Conservation (phyloP, 2,797 vertebrate species). For the Pristis pectinata region DNA sequence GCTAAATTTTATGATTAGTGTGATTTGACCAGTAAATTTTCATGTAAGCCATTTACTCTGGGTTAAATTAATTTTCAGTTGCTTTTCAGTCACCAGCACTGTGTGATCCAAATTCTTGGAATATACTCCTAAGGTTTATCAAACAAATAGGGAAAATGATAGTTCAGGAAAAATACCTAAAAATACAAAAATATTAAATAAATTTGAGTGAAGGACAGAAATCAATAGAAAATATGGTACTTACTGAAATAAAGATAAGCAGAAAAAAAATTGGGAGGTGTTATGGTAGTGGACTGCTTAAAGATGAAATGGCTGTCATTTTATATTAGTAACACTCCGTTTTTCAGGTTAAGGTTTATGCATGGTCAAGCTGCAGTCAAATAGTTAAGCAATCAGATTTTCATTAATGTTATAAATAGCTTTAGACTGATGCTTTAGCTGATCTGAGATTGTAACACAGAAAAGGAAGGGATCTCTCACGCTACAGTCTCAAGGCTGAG, state of each 20-base stretch:
- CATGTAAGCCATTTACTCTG: too few relatives aligned
- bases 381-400: not conserved
- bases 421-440: not conserved
- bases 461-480: not conserved
- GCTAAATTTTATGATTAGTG: too few relatives aligned
- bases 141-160: not conserved
- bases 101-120: not conserved
- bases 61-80: too few relatives aligned
- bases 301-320: not conserved
- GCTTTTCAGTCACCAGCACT: too few relatives aligned
- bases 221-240: not conserved
- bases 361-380: not conserved
- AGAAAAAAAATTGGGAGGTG: not conserved
- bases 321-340: not conserved
- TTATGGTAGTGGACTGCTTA: not conserved
- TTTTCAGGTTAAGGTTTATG: conserved; percentile 12
- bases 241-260: not conserved
- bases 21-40: too few relatives aligned
- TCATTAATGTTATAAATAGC: conserved; percentile 14
- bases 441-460: conserved; percentile 6
- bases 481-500: not conserved
- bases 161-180: not conserved
- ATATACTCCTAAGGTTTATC: not conserved
- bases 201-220: not conserved
- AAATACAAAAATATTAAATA: not conserved